A percentile compares a stretch with the other conserved stretches of the same genome.
phyloP scores from a whole-genome alignment of 2,797 vertebrate species.

The Liparis tanakae region DNA sequence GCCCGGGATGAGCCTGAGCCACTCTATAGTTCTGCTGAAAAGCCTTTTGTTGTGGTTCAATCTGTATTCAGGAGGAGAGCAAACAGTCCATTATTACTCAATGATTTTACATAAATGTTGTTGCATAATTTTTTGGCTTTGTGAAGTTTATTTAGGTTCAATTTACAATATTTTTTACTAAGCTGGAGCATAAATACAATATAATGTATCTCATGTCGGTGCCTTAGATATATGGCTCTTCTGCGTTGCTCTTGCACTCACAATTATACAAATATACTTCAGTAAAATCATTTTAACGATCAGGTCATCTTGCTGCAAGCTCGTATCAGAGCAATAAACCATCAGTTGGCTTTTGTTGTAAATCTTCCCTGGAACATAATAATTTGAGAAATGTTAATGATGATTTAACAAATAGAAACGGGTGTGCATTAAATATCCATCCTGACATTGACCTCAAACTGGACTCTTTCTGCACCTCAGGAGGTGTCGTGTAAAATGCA shows the following conservation, averaged over 20 bases:
- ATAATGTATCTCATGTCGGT: background rate
- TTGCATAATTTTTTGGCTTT: constrained; percentile 16
- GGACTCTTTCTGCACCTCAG: background rate
- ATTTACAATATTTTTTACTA: constrained; percentile 16
- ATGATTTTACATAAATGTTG: background rate
- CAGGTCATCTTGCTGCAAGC: background rate
- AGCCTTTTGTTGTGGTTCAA: constrained; percentile 72
- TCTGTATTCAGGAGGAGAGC: constrained; percentile 58
- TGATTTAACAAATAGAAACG: background rate
- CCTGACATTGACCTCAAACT: background rate
- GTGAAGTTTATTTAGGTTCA: constrained; percentile 16
- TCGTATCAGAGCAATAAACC: background rate
- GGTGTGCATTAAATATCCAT: background rate
- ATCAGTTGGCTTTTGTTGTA: background rate
- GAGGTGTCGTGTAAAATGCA: background rate
- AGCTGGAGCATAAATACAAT: background rate
- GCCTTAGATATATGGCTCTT: background rate
- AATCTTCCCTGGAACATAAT: constrained; percentile 3
- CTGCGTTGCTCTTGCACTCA: background rate
- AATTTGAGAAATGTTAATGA: background rate
- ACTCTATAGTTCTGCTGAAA: constrained; percentile 66
- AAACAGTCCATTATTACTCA: constrained; percentile 8
- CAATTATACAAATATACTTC: background rate
- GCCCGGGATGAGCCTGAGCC: constrained; percentile 54
- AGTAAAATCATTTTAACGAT: background rate